These are phyloP conservation scores for Stichodactyla helianthus DNA, from an alignment of 64 coral and sea anemone species.

Conservation along the genomic window DNA sequence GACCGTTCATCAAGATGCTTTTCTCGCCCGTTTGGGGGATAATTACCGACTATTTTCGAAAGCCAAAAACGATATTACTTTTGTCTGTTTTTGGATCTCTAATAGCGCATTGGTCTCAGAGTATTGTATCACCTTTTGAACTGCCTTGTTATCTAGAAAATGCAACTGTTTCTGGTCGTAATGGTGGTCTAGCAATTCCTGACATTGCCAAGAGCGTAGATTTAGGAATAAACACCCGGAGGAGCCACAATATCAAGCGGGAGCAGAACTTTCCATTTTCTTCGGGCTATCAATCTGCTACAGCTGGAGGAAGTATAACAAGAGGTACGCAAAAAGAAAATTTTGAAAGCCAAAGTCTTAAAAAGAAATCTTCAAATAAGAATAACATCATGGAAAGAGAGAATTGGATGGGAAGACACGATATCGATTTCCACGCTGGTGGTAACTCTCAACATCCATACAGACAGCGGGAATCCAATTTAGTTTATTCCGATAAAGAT, in stretches of 20 bases:
- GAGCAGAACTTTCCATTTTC: not conserved
- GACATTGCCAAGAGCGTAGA: not conserved
- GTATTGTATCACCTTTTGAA: slow-evolving; percentile 77
- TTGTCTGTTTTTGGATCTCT: slow-evolving; percentile 66
- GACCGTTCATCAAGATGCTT: slow-evolving; percentile 78
- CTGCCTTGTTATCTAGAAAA: slow-evolving; percentile 65
- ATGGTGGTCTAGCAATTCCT: not conserved
- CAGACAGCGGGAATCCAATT: not conserved
- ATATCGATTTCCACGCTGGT: not conserved
- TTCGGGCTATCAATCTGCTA: not conserved
- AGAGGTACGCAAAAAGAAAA: not conserved
- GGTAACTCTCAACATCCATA: not conserved
- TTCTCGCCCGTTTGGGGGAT: slow-evolving; percentile 88
- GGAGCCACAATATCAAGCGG: not conserved
- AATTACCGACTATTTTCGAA: slow-evolving; percentile 53
- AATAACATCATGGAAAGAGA: too few relatives aligned
- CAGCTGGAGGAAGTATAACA: not conserved
- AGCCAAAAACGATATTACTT: slow-evolving; percentile 77
- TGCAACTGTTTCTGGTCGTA: not conserved
- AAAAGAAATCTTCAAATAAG: not conserved
- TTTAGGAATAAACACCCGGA: not conserved
- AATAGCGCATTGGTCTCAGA: slow-evolving; percentile 80
- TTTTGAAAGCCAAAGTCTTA: not conserved
- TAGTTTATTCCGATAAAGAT: not conserved
- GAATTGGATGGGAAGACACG: not conserved